phyloP scores from a whole-genome alignment of 1,140 invertebrate species.

The Zaprionus ornatus region DNA sequence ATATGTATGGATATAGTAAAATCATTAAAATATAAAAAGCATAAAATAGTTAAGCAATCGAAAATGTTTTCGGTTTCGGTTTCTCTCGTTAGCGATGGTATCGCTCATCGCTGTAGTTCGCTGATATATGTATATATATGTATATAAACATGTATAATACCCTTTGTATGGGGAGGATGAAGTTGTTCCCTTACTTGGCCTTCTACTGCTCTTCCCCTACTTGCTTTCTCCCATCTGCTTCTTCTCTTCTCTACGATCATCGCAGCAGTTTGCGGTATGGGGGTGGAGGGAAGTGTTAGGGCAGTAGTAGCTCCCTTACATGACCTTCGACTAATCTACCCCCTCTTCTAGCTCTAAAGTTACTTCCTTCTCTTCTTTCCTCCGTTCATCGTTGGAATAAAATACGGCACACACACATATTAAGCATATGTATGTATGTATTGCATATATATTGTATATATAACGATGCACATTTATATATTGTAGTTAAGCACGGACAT shows the following conservation, averaged over 20 bases:
- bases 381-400: slow-evolving; percentile 29
- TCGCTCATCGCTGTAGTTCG: not conserved
- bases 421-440: slow-evolving; percentile 11
- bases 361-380: slow-evolving; percentile 14
- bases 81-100: not conserved
- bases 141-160: not conserved
- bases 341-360: slow-evolving; percentile 11
- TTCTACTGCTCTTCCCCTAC: not conserved
- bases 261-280: not conserved
- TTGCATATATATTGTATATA: slow-evolving; percentile 14
- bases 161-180: not conserved
- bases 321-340: not conserved
- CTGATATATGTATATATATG: not conserved
- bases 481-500: slow-evolving; percentile 14
- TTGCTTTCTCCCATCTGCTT: not conserved
- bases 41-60: not conserved
- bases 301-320: not conserved
- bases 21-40: not conserved
- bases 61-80: not conserved
- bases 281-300: too few species aligned
- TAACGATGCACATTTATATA: not conserved
- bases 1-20: not conserved
- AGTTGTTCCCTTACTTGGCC: not conserved
- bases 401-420: slow-evolving; percentile 28
- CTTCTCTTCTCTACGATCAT: not conserved